Percentiles rank a stretch among this genome's conserved stretches.
These are phyloP conservation scores for Myrmophylax atrothorax DNA, from an alignment of 2,113 vertebrate genomes.

Conservation along the genomic window DNA sequence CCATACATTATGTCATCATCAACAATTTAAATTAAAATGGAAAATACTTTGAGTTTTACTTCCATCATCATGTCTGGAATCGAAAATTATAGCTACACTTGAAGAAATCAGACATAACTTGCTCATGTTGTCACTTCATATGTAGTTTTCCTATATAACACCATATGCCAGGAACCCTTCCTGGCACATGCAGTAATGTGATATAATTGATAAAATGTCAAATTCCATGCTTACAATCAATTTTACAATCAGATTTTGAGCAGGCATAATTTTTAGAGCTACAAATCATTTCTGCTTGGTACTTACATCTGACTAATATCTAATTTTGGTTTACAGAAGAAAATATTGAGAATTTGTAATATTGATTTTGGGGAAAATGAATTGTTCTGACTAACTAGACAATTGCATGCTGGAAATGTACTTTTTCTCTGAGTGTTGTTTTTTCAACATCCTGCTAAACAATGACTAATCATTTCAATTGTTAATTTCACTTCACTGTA, in stretches of 20 bases:
- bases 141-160: slow-evolving; percentile 10
- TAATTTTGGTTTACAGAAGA: slow-evolving; percentile 21
- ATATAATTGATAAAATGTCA: slow-evolving; percentile 45
- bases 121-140: slow-evolving; percentile 38
- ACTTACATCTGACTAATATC: not conserved
- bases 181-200: slow-evolving; percentile 5
- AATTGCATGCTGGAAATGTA: not conserved
- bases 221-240: slow-evolving; percentile 38
- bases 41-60: slow-evolving; percentile 30
- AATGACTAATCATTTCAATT: not conserved
- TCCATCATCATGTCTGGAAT: not conserved
- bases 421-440: not conserved
- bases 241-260: slow-evolving; percentile 8
- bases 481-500: not conserved
- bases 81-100: slow-evolving; percentile 1
- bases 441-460: not conserved
- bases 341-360: slow-evolving; percentile 26
- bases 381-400: not conserved
- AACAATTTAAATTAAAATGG: slow-evolving; percentile 7
- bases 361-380: not conserved
- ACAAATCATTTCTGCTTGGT: slow-evolving; percentile 5
- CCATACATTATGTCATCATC: not conserved
- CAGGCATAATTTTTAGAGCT: not conserved
- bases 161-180: not conserved
- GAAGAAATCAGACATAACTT: not conserved